These are phyloP conservation scores for Leptura quadrifasciata DNA, from an alignment of 2,888 invertebrate species.

Conservation along the genomic window DNA sequence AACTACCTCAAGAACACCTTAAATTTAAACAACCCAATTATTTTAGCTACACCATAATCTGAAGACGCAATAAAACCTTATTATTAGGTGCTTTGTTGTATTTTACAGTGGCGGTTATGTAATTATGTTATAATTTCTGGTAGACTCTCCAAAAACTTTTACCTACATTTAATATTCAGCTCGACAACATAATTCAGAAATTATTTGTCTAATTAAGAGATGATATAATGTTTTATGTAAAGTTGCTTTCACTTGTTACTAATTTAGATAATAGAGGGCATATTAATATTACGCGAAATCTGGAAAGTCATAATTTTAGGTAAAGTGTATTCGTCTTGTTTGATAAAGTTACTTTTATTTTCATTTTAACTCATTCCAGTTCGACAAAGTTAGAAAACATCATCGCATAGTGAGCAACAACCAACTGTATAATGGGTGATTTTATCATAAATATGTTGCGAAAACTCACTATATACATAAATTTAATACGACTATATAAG, in stretches of 20 bases:
- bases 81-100: constrained; percentile 6
- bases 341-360: too few species aligned
- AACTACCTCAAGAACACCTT: constrained; percentile 2
- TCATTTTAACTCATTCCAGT: too few species aligned
- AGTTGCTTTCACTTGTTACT: background rate
- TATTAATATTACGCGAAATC: too few species aligned
- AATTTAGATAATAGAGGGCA: background rate
- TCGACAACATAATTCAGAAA: background rate
- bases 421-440: too few species aligned
- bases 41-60: constrained; percentile 16
- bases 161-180: background rate
- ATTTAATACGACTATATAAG: too few species aligned
- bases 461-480: too few species aligned
- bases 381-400: too few species aligned
- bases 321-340: too few species aligned
- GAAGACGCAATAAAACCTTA: background rate
- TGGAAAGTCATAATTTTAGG: too few species aligned
- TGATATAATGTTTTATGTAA: background rate
- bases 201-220: background rate
- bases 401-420: too few species aligned
- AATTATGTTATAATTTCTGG: constrained; percentile 16
- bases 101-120: background rate
- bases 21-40: constrained; percentile 13
- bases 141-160: background rate
- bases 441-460: too few species aligned